These are phyloP conservation scores for Leptura quadrifasciata DNA, from an alignment of 2,888 invertebrate genomes.

Conservation along the genomic window DNA sequence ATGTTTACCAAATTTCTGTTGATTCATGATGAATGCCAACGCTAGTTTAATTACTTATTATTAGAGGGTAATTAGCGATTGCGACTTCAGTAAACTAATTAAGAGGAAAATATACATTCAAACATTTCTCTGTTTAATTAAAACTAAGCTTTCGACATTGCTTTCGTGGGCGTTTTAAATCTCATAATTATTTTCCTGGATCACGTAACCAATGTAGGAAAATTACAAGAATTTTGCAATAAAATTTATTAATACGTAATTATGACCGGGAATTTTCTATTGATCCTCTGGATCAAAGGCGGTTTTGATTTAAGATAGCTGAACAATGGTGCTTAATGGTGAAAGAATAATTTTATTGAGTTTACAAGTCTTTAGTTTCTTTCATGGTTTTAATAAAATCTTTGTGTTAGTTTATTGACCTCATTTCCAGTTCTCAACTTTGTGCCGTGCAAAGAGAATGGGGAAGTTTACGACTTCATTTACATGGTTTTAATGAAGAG, in stretches of 20 bases:
- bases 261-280: background rate
- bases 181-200: conserved; percentile 7
- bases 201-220: background rate
- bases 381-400: background rate
- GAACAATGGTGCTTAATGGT: background rate
- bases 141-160: background rate
- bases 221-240: background rate
- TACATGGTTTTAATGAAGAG: background rate
- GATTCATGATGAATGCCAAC: background rate
- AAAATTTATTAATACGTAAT: background rate
- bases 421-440: background rate
- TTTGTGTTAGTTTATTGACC: background rate
- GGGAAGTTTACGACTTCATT: background rate
- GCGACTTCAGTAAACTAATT: conserved; percentile 7
- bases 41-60: background rate
- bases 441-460: background rate
- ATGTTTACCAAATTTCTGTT: background rate
- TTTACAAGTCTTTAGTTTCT: background rate
- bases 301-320: background rate
- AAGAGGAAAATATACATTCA: conserved; percentile 3
- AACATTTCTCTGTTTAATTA: background rate
- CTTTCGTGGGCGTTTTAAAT: conserved; percentile 7
- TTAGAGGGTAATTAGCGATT: conserved; percentile 2
- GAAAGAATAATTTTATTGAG: too few species aligned
- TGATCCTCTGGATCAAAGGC: background rate